These are phyloP conservation scores for Nylanderia fulva DNA, from an alignment of 1,140 invertebrate genomes.

Conservation along the genomic window DNA sequence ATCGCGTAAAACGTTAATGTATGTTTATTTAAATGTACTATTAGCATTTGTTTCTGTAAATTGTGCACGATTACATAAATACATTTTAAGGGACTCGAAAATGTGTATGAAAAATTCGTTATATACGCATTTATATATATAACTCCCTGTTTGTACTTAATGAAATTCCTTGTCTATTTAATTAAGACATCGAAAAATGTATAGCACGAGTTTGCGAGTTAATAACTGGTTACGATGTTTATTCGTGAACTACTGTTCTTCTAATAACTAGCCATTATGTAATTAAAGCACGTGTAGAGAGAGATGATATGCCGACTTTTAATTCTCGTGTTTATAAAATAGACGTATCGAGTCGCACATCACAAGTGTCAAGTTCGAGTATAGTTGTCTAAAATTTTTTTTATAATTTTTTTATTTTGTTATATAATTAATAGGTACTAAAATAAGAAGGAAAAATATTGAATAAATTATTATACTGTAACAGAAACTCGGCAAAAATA, in stretches of 20 bases:
- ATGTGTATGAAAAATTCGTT: not conserved
- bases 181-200: conserved; percentile 25
- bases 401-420: conserved; percentile 20
- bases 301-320: conserved; percentile 17
- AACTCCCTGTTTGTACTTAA: not conserved
- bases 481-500: not conserved
- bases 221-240: conserved; percentile 26
- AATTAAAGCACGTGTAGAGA: conserved; percentile 9
- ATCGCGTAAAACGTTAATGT: not conserved
- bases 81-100: not conserved
- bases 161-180: conserved; percentile 20
- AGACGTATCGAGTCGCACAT: not conserved
- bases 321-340: conserved; percentile 9
- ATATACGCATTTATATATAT: not conserved
- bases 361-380: not conserved
- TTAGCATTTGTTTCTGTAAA: conserved; percentile 11
- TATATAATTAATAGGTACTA: not conserved
- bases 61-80: not conserved
- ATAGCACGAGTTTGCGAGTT: conserved; percentile 15
- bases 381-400: conserved; percentile 6
- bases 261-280: conserved; percentile 23
- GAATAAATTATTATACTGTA: not conserved
- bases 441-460: not conserved
- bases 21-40: not conserved
- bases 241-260: conserved; percentile 7